Evolutionary conservation across 2,888 invertebrate species (phyloP), one percentile per base, ranked within the genome.

Genomic region (Oegoconia quadripuncta): DNA sequence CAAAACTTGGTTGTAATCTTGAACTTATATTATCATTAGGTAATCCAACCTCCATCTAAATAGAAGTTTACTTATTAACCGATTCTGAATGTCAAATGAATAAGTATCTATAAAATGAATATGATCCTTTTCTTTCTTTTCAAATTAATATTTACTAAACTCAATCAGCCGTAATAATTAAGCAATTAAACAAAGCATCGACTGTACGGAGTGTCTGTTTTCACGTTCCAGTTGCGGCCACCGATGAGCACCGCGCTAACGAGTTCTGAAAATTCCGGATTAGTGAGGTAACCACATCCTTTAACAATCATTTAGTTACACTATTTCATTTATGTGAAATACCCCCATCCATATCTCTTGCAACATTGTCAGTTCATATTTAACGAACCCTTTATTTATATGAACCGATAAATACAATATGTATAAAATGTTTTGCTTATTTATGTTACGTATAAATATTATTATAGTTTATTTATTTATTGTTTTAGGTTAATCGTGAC

Each of bases 251-350:
- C 83, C 55, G 71, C 80, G 65, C 67, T 87, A 74, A 75, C 84
- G 69, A 84, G 77, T 81, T 86, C 87, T 76, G 87, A 87, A 68
- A 86, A 84, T 78, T 86, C 87, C 74, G 87, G 87, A 75, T 81
- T 87, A 83, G 87, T 87, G 80, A 87, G 87, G 87, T 87, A 81
- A 79, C 50, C 18, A 25, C 36, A 42, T 51, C 47, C 39, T 52
- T 37, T 29, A 16, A 12, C 13, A 22, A 32, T 20, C 18, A 18
- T 12, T 4, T 12, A 4, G 12, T 18, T 20, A 49, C 45, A 51
- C 44, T 43, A 45, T 39, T 42, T 42, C 46, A 40, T 40, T 23
- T 23, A 11, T 7, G 23, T 23, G 23, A 6, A 4, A 11, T n/a
- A n/a, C n/a, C 3, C 11, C 11, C 23, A 23, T 23, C n/a, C 23